A percentile compares a stretch with the other conserved stretches of the same genome.
Evolutionary conservation across 2,113 vertebrate genomes (phyloP).

Genomic region (Alethe castanea): DNA sequence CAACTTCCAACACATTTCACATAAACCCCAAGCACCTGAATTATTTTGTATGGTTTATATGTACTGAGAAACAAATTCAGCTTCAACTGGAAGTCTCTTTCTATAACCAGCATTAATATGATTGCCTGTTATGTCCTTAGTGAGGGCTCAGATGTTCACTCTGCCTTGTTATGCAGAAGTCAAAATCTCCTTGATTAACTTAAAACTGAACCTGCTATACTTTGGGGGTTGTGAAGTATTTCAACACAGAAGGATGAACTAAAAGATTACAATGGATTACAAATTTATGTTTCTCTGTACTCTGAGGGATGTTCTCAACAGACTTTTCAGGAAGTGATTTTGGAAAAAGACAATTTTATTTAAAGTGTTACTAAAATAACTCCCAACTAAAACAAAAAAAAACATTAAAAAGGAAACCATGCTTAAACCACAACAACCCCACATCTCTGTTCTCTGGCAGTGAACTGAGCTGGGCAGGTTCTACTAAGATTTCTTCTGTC

Average conservation of each 20-base stretch:
- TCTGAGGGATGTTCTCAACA: not conserved
- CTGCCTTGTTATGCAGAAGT: not conserved
- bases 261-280: not conserved
- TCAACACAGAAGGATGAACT: not conserved
- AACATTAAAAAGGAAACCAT: not conserved
- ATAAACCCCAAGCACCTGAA: not conserved
- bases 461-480: not conserved
- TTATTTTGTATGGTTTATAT: not conserved
- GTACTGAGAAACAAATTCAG: not conserved
- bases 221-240: not conserved
- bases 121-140: not conserved
- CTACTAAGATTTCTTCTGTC: not conserved
- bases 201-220: not conserved
- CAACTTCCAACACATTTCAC: not conserved
- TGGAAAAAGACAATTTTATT: not conserved
- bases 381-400: too few species aligned
- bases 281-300: not conserved
- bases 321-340: not conserved
- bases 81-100: not conserved
- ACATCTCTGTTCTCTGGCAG: not conserved
- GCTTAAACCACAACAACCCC: not conserved
- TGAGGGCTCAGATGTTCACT: not conserved
- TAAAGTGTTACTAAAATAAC: not conserved
- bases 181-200: not conserved
- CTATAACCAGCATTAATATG: not conserved